A percentile compares a stretch with the other conserved stretches of the same genome.
phyloP scores from a whole-genome alignment of 2,888 invertebrate species.

The Crepidodera aurea region DNA sequence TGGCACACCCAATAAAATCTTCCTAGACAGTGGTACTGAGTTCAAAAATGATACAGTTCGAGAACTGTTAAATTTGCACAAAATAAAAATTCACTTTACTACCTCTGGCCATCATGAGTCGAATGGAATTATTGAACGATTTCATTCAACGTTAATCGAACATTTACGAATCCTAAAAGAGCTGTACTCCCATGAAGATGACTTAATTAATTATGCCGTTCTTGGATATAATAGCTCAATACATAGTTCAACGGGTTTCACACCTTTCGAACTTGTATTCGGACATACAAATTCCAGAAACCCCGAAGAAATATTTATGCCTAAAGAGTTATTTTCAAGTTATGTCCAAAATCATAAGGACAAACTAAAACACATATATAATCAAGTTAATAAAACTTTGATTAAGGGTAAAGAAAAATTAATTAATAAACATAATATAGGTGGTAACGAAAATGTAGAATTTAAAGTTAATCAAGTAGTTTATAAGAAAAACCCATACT shows the following conservation, averaged over 20 bases:
- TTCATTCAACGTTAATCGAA: slow-evolving; percentile 18
- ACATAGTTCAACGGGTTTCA: not conserved
- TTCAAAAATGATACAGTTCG: slow-evolving; percentile 18
- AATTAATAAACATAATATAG: not conserved
- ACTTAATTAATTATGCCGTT: not conserved
- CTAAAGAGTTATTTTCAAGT: not conserved
- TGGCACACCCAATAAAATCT: slow-evolving; percentile 8
- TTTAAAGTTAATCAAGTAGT: no score
- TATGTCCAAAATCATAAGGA: not conserved
- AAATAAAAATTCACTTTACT: slow-evolving; percentile 31
- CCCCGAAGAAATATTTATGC: not conserved
- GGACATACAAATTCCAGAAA: not conserved
- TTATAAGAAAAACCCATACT: not conserved
- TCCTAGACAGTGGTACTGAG: slow-evolving; percentile 18
- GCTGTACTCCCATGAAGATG: not conserved
- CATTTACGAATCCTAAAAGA: slow-evolving; percentile 10
- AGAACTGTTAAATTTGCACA: slow-evolving; percentile 20
- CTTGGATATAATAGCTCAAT: not conserved
- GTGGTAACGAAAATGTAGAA: not conserved
- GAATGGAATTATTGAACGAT: slow-evolving; percentile 23
- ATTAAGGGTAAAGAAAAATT: not conserved
- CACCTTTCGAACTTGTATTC: not conserved
- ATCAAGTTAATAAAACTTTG: not conserved
- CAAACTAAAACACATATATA: not conserved
- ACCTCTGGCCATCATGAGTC: slow-evolving; percentile 26